Base-by-base conservation (phyloP, 1,140 invertebrate species). In the Agrilus planipennis region DNA sequence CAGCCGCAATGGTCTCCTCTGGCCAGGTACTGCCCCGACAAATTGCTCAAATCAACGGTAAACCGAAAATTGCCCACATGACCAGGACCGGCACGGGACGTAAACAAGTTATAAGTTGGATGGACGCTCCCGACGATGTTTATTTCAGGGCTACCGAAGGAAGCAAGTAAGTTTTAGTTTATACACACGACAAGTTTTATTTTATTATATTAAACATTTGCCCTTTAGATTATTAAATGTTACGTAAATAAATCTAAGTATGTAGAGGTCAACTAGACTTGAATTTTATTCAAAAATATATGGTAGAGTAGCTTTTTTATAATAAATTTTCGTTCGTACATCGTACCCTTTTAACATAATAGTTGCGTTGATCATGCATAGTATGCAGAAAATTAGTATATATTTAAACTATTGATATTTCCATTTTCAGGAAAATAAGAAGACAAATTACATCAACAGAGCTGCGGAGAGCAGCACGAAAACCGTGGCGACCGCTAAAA, bases 121-220 rank as follows among this genome's bases (percentile, higher is more conserved):
- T 93, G 79, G 91, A 96, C 68, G 91, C 91, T 31, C 91, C 91
- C 3, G 91, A 96, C 65, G 91, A 97, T 68, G 82, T 95, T 36
- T 96, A 92, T 65, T 96, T 94, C 69, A 77, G 86, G 57, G 87
- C 89, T 44, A 89, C 85, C 22, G 83, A 88, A 52, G 71, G 75
- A 53, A 89, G 85, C 54, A 95, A 89, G 90, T 93, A 69, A 75
- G 80, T 71, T n/a, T n/a, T n/a, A n/a, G n/a, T n/a, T n/a, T n/a
- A n/a, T n/a, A n/a, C n/a, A n/a, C n/a, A n/a, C n/a, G n/a, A n/a
- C n/a, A n/a, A n/a, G n/a, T n/a, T n/a, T n/a, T n/a, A n/a, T n/a
- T n/a, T n/a, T n/a, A n/a, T n/a, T n/a, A n/a, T n/a, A n/a, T n/a
- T n/a, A n/a, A n/a, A n/a, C n/a, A n/a, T n/a, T n/a, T n/a, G n/a